Evolutionary conservation across 1,140 invertebrate genomes (phyloP).

Genomic region (Diuraphis noxia): DNA sequence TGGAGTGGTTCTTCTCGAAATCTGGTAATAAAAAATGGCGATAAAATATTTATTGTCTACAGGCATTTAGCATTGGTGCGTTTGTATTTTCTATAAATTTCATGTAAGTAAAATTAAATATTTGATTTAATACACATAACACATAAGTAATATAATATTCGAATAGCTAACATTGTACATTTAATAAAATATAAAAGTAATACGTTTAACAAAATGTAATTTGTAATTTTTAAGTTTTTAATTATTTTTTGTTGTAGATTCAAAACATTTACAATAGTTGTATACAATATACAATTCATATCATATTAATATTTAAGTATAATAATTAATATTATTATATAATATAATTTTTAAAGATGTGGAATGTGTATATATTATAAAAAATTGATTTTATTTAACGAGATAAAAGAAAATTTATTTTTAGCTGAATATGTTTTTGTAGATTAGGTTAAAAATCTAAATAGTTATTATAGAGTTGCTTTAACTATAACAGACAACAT

Average conservation of each 20-base stretch:
- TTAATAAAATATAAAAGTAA: neutral
- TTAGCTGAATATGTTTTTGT: neutral
- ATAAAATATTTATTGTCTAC: constrained; percentile 15
- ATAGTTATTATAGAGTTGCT: neutral
- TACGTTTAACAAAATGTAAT: neutral
- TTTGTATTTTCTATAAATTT: neutral
- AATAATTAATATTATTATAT: too few relatives aligned
- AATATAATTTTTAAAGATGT: too few relatives aligned
- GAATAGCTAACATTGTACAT: neutral
- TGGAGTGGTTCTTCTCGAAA: neutral
- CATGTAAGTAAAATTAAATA: neutral
- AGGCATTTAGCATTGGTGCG: neutral
- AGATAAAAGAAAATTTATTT: neutral
- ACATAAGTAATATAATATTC: neutral
- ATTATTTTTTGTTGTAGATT: neutral
- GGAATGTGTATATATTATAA: too few relatives aligned
- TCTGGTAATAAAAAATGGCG: neutral
- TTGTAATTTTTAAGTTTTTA: neutral
- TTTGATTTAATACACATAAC: neutral
- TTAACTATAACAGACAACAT: too few relatives aligned
- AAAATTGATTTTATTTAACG: neutral
- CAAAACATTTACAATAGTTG: too few relatives aligned
- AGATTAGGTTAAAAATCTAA: neutral
- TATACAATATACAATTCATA: neutral
- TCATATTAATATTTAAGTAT: neutral